Percentiles rank a stretch among this genome's conserved stretches.
These are phyloP conservation scores for Trissoscelio sp. DNA, from an alignment of 2,888 invertebrate species.

Conservation along the genomic window DNA sequence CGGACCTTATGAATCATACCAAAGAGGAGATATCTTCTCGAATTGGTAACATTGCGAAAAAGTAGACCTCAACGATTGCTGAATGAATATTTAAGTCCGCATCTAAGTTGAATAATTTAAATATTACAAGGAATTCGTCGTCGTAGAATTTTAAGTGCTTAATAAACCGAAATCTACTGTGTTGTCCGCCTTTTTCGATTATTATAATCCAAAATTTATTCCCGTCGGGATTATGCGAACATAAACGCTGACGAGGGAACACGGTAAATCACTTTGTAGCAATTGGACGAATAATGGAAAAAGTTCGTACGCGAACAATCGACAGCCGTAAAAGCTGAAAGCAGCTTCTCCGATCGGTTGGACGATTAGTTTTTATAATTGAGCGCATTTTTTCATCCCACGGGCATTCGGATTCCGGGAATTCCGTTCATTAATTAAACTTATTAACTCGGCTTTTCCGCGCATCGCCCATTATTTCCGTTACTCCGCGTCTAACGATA, in stretches of 20 bases:
- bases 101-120: slow-evolving; percentile 42
- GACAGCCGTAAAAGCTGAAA: not conserved
- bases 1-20: slow-evolving; percentile 15
- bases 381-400: not conserved
- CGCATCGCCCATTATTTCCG: slow-evolving; percentile 10
- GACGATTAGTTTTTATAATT: slow-evolving; percentile 8
- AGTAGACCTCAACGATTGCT: slow-evolving; percentile 31
- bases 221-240: slow-evolving; percentile 35
- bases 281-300: slow-evolving; percentile 30
- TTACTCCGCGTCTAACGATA: slow-evolving; percentile 25
- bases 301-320: not conserved
- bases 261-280: slow-evolving; percentile 55
- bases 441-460: slow-evolving; percentile 16
- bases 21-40: slow-evolving; percentile 13
- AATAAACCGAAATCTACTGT: slow-evolving; percentile 40
- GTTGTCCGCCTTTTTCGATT: slow-evolving; percentile 22
- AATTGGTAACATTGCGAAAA: slow-evolving; percentile 40
- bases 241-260: slow-evolving; percentile 29
- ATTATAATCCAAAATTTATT: slow-evolving; percentile 56
- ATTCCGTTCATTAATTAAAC: slow-evolving; percentile 31
- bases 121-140: slow-evolving; percentile 52
- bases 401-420: slow-evolving; percentile 1
- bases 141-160: slow-evolving; percentile 60
- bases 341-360: not conserved
- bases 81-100: slow-evolving; percentile 38